A percentile compares a stretch with the other conserved stretches of the same genome.
Conservation (phyloP, 1,140 invertebrate genomes). For the Ectropis grisescens region DNA sequence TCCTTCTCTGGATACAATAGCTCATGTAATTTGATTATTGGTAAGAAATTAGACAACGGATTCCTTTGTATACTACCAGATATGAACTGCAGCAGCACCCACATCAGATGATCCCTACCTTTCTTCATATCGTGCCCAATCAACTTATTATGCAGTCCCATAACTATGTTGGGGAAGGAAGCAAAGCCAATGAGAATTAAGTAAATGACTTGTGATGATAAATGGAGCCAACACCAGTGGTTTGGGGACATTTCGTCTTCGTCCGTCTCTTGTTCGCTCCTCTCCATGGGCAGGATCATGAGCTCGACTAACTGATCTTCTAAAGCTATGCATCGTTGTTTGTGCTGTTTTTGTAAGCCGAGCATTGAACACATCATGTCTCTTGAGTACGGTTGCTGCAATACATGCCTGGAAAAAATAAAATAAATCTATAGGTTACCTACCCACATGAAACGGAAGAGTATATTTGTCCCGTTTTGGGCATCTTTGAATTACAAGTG, state of each 20-base stretch:
- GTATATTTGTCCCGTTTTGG: too few species aligned
- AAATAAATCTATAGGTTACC: too few species aligned
- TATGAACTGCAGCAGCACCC: slow-evolving; percentile 97
- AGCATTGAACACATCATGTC: slow-evolving; percentile 97
- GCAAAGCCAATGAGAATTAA: slow-evolving; percentile 96
- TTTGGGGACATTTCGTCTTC: slow-evolving; percentile 79
- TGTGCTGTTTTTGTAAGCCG: slow-evolving; percentile 93
- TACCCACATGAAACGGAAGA: too few species aligned
- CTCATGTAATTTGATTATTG: slow-evolving; percentile 93
- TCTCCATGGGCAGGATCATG: slow-evolving; percentile 92
- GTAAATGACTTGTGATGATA: slow-evolving; percentile 96
- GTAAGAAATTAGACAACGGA: slow-evolving; percentile 89
- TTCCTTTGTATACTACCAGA: slow-evolving; percentile 97
- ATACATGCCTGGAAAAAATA: too few species aligned
- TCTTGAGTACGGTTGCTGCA: slow-evolving; percentile 95
- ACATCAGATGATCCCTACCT: slow-evolving; percentile 96
- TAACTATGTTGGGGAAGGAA: slow-evolving; percentile 92
- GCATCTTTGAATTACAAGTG: too few species aligned
- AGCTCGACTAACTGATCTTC: slow-evolving; percentile 95
- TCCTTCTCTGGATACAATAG: slow-evolving; percentile 94
- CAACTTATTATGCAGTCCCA: slow-evolving; percentile 89
- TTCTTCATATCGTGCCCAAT: slow-evolving; percentile 85
- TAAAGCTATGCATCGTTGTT: slow-evolving; percentile 88
- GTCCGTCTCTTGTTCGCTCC: slow-evolving; percentile 79
- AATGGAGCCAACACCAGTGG: slow-evolving; percentile 92